Evolutionary conservation across 1,140 invertebrate species (phyloP).

Genomic region (Drosophila mayri): DNA sequence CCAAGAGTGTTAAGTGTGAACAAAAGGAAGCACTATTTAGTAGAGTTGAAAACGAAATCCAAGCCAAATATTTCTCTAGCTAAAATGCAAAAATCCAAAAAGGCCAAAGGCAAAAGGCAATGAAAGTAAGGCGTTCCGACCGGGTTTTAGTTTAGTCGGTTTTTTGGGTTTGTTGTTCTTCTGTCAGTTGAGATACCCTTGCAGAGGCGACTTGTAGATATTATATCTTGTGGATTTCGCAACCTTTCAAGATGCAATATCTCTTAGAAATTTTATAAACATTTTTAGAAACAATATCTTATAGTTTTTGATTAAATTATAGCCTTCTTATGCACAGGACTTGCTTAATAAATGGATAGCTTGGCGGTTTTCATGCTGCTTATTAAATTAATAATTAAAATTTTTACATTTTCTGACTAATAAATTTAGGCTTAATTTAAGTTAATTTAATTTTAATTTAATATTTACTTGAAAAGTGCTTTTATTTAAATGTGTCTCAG

Average conservation of each 20-base stretch:
- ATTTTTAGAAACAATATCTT: neutral
- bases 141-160: neutral
- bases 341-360: too few relatives aligned
- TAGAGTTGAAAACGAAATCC: conserved; percentile 50
- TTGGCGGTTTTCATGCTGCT: too few relatives aligned
- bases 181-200: conserved; percentile 19
- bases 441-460: too few relatives aligned
- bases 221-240: neutral
- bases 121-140: conserved; percentile 28
- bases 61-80: conserved; percentile 76
- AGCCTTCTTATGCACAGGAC: too few relatives aligned
- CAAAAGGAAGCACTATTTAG: conserved; percentile 4
- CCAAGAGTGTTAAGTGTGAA: conserved; percentile 31
- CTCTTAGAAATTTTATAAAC: neutral
- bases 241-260: neutral
- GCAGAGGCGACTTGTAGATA: neutral
- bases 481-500: too few relatives aligned
- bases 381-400: too few relatives aligned
- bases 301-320: neutral
- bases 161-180: neutral
- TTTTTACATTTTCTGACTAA: neutral
- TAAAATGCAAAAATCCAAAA: conserved; percentile 62
- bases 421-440: too few relatives aligned
- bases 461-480: too few relatives aligned
- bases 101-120: conserved; percentile 12